These are phyloP conservation scores for Coenonympha arcania DNA, from an alignment of 2,888 invertebrate genomes.

Conservation along the genomic window DNA sequence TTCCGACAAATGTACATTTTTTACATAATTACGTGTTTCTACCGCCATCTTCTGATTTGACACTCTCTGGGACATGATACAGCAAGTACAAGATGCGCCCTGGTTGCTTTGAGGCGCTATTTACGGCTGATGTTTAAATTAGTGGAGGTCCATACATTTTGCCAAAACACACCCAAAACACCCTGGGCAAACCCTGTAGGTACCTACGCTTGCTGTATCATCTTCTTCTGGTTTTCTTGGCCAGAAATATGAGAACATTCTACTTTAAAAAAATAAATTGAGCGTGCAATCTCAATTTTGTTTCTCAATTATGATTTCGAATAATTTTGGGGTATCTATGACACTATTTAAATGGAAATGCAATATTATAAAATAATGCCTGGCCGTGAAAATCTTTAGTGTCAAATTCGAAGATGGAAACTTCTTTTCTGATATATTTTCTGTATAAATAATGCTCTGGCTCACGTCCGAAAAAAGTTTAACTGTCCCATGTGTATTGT, in stretches of 20 bases:
- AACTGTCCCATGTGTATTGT: constrained; percentile 4
- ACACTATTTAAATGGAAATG: neutral
- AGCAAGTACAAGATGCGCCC: too few species aligned
- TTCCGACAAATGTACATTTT: constrained; percentile 30
- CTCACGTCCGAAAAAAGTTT: constrained; percentile 12
- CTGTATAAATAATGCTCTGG: constrained; percentile 18
- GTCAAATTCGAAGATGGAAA: constrained; percentile 30
- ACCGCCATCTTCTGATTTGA: constrained; percentile 27
- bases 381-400: constrained; percentile 14
- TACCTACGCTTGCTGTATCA: too few species aligned
- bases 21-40: constrained; percentile 21
- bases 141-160: too few species aligned
- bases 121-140: too few species aligned
- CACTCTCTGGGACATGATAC: constrained; percentile 4
- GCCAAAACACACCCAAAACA: too few species aligned
- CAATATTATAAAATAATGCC: neutral
- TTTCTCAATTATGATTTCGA: too few species aligned
- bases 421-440: constrained; percentile 14
- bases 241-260: neutral
- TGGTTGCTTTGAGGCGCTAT: too few species aligned
- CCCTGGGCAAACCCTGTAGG: too few species aligned
- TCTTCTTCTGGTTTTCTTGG: constrained; percentile 17
- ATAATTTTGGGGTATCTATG: neutral
- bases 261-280: neutral
- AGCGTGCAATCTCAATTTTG: neutral